These are phyloP conservation scores for Rana temporaria DNA, from an alignment of 2,113 vertebrate genomes.

Conservation along the genomic window DNA sequence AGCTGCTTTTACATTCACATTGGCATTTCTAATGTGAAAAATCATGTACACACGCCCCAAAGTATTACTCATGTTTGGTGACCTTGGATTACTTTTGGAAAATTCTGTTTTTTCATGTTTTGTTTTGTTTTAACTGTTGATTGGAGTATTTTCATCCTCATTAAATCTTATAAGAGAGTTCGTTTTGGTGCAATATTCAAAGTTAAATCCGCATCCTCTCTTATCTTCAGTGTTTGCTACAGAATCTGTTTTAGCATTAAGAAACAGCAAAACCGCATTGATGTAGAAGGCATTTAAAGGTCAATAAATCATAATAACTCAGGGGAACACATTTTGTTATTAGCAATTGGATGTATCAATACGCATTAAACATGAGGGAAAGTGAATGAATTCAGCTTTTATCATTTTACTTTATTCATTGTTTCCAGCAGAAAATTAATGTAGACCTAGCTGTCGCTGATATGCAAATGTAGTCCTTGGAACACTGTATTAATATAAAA, in stretches of 20 bases:
- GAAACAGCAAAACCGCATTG: not conserved
- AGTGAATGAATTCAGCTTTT: conserved; percentile 30
- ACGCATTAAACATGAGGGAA: conserved; percentile 32
- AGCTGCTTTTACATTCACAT: too few species aligned
- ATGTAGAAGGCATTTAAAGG: conserved; percentile 34
- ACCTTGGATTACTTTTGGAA: conserved; percentile 43
- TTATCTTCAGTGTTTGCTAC: conserved; percentile 1
- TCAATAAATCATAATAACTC: conserved; percentile 45
- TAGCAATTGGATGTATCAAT: conserved; percentile 12
- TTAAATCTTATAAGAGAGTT: conserved; percentile 21
- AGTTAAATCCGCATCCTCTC: conserved; percentile 30
- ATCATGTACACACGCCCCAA: not conserved
- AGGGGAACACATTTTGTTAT: conserved; percentile 16
- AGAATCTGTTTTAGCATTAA: not conserved
- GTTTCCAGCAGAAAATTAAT: conserved; percentile 5
- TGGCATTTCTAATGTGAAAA: too few species aligned
- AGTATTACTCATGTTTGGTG: not conserved
- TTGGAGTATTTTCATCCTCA: conserved; percentile 15
- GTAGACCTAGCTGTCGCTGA: not conserved
- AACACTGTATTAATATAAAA: not conserved
- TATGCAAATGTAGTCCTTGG: conserved; percentile 21
- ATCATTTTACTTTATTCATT: conserved; percentile 21
- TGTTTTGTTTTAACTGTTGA: conserved; percentile 21
- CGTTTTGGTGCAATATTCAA: conserved; percentile 12
- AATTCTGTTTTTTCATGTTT: conserved; percentile 24